Base-by-base conservation (phyloP, 1,140 invertebrate genomes). In the Drosophila nebulosa region DNA sequence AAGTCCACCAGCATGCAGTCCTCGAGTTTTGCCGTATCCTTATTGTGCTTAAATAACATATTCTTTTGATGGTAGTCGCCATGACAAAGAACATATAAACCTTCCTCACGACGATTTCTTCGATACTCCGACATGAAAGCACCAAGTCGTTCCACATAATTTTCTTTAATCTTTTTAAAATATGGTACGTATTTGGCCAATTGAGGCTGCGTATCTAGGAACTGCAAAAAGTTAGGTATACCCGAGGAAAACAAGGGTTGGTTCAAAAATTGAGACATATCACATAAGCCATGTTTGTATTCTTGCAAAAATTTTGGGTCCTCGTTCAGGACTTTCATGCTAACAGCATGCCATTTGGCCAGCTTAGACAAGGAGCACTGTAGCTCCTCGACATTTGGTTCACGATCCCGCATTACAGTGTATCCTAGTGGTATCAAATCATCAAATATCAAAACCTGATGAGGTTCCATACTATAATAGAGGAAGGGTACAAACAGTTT, bases 301-400 rank as follows among this genome's bases (percentile, higher is more conserved):
- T 66, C 46, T 16, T 73, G 32, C 1, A 90, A 16, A 7, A 56
- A 66, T 0, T 67, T 39, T 0, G 70, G 79, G 35, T 79, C 72
- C 59, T 90, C 81, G 0, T 74, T 14, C 6, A 57, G 51, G 9
- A 89, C 12, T 14, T 81, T 64, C 6, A 83, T 65, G 26, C 84
- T 89, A 10, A 74, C 57, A 0, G 88, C 89, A 71, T 90, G 89
- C 57, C 60, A 65, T 58, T 89, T 89, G 3, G 89, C 89, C 4
- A 90, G 46, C 18, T 83, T 89, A 0, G 35, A n/a, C 27, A 27
- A 76, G 0, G 60, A 67, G 0, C 14, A 56, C 3, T 73, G 30
- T 0, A 86, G 7, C 36, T 90, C 89, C 2, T 89, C 78, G 0
- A 27, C 2, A 0, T 22, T 78, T 0, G 56, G 22, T 0, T 6